Evolutionary conservation across 1,140 invertebrate species (phyloP), one percentile per base, ranked within the genome.

Genomic region (Drosophila pseudoobscura): DNA sequence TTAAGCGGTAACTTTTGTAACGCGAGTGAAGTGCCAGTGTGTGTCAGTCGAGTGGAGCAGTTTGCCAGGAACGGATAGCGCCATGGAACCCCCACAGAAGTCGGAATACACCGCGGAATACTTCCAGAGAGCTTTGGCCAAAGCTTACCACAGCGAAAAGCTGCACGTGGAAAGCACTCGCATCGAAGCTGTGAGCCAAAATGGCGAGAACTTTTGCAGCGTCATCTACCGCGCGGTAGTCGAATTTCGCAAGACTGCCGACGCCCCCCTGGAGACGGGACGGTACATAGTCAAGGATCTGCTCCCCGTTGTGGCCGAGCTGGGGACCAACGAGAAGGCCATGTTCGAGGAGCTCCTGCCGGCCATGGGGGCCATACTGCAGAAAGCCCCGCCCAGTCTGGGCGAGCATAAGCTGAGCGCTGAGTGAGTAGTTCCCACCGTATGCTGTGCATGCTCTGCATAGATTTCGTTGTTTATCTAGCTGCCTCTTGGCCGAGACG

Each of bases 181-280:
- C 5, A 66, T 73, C 13, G 44, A 76, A 3, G 11, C 15, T 2
- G 51, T 83, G 17, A 76, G 41, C 13, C 65, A 83, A 11, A 57
- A 13, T 24, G 83, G 83, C 20, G 83, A 87, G 31, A 88, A 88
- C 60, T 87, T 88, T 59, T 88, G 78, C 31, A 87, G 82, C 70
- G 59, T 61, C 53, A 88, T 87, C 65, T 87, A 83, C 26, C 75
- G 80, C 17, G 45, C 80, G 20, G 56, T 54, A 6, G 56, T 90
- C 2, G 9, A 58, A 29, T 87, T 80, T 62, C 71, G 65, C 9
- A 47, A 59, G 13, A 53, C 43, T n/a, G 15, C 57, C 20, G 55
- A 64, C 44, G 54, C 60, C 11, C 55, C 61, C 8, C 1, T 64
- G 2, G 69, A 80, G 49, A 58, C 56, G 1, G 72, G 56, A 3